Evolutionary conservation across 1,140 invertebrate species (phyloP), one percentile per base, ranked within the genome.

Genomic region (Physella acuta): DNA sequence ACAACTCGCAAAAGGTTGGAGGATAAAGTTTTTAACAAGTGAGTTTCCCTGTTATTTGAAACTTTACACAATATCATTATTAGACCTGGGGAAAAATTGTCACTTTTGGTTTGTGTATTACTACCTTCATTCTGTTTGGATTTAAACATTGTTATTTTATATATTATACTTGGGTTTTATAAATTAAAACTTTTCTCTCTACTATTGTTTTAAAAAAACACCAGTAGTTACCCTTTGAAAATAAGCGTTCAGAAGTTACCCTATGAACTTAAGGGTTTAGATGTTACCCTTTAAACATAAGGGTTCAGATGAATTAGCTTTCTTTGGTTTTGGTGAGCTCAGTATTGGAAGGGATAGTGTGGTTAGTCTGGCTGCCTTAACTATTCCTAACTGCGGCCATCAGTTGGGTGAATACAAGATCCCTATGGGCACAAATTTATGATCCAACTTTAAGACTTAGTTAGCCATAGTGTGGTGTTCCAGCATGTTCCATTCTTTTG

Each of bases 1-100:
- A 84, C 81, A 17, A 59, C 79, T 4, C 71, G 81, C 17, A 80
- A 79, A 53, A 72, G 86, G 63, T 70, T 87, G 37, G 80, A 84
- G 60, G 77, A 75, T 33, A 83, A 79, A 34, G 68, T 85, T 5
- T 79, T 85, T 59, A 84, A 81, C 65, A 79, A 70, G 77, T 83
- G 73, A 74, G 75, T 71, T 20, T n/a, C n/a, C n/a, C n/a, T n/a
- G n/a, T n/a, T n/a, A n/a, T n/a, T n/a, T n/a, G 5, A 53, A 33
- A 20, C 34, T 34, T 61, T 61, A n/a, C n/a, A 11, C 44, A 49
- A 14, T 11, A 11, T 49, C 44, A 49, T 49, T 11, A 49, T 49
- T 14, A 49, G 44, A 14, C 44, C 44, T 49, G 11, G 11, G 44
- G 11, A 49, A 11, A 14, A 14, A 49, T n/a, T 49, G 44, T n/a